Base-by-base conservation (phyloP, 53 echinoderm and acorn worm genomes). In the Temnopleurus reevesii region DNA sequence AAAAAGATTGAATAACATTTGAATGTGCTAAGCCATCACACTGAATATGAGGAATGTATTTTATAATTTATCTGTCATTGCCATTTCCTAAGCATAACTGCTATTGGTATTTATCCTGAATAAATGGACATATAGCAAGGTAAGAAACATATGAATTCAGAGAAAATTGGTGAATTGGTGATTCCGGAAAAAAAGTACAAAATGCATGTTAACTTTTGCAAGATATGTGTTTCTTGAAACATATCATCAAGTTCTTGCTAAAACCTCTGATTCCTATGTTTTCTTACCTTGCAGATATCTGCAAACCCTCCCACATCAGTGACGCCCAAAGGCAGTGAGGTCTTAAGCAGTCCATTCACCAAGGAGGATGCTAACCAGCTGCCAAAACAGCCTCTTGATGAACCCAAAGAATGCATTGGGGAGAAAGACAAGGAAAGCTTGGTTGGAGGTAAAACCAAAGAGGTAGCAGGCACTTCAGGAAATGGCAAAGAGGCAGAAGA, bases 251-350 rank as follows among this genome's bases (percentile, higher is more conserved):
- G 1, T 79, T 49, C 23, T 79, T 79, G 49, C 49, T 79, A 79
- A 79, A 79, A 79, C 46, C 41, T 41, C 41, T 28, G 46, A 38
- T 59, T 79, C 49, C 79, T 79, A 49, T 79, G 79, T 83, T 55
- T 83, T 83, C 83, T 83, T 83, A 56, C 83, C 56, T 56, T 83
- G 83, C 83, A 83, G 83, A 55, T 55, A 21, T 36, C 53, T 83
- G 83, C 57, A 83, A 57, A 55, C 8, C 49, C 83, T 55, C 34
- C 83, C 55, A 49, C 56, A 10, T 23, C 83, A 34, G 55, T 36
- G 38, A 2, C 83, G 15, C 30, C 49, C 21, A 38, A 36, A 41
- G 41, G 71, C 41, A 41, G 41, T 71, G 38, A 71, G 43, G 71
- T 71, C 38, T 80, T 28, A 28, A 49, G 53, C 46, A 49, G 51